Evolutionary conservation across 1,140 invertebrate genomes (phyloP), one percentile per base, ranked within the genome.

Genomic region (Caenorhabditis remanei): DNA sequence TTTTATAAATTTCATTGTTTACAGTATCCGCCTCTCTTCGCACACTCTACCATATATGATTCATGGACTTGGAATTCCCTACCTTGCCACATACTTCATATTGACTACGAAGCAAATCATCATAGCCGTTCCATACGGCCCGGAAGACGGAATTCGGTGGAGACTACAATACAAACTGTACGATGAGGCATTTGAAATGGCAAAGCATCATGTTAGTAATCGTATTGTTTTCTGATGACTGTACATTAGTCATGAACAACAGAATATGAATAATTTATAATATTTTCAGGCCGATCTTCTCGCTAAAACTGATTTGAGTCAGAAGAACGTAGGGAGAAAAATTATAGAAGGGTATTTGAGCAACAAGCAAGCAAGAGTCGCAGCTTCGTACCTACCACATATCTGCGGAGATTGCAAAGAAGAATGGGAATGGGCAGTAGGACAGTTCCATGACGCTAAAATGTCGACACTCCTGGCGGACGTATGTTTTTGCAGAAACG

Each of bases 391-490:
- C 6, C 48, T 87, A 4, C 48, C 56, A 50, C 9, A 88, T 82
- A 87, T 91, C 79, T 91, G 91, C 63, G 90, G 84, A 50, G 85
- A 87, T n/a, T 84, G 82, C 55, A 96, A 96, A 93, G 94, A 95
- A 55, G 94, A 96, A 21, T 99, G 98, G 98, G 97, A 99, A 93
- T 96, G 96, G 90, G 96, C 98, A 93, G 94, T 99, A 43, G 95
- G 96, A 85, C 96, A 97, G 93, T 99, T 99, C 94, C 95, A 95
- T 90, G 95, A 96, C 6, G 95, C 96, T 89, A 71, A 58, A 19
- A 16, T 87, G n/a, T 83, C 41, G 11, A 87, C 86, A 24, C 79
- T 87, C 16, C 41, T 87, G 4, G 86, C 75, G 4, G 86, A 87
- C 3, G 86, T 87, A 55, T 0, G 61, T 67, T 71, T 43, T 71